Evolutionary conservation across 2,888 invertebrate species (phyloP), one percentile per base, ranked within the genome.

Genomic region (Protophormia terraenovae): DNA sequence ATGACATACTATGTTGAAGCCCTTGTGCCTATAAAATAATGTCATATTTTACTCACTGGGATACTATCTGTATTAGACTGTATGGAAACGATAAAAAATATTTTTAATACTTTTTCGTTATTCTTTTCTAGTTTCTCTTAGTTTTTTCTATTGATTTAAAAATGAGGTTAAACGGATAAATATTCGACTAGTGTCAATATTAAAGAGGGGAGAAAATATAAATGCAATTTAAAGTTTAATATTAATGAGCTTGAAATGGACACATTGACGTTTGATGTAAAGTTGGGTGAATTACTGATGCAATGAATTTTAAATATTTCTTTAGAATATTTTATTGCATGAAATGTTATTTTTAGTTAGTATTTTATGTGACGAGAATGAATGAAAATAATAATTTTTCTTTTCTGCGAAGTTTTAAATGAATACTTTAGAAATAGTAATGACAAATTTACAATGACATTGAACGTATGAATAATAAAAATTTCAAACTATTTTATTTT

Each of bases 151-250:
- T 72, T 58, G 58, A 24, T 62, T 75, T 64, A 27, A 10, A 24
- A 62, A 62, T 50, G 12, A 8, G 14, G 7, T 64, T 50, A 62
- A 47, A 75, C n/a, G 10, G 32, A 50, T 24, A 73, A 62, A 73
- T 35, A 62, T 19, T 19, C 12, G 0, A 35, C 3, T 12, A 45
- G 45, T 47, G 16, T 16, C 22, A 12, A 14, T 12, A 24, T 4
- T 6, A 35, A 8, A 35, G 4, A 35, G 35, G 47, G 1, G 16
- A 0, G 1, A 19, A 7, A 47, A 47, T 7, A 7, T 6, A 16
- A 19, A 19, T 47, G 47, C 47, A 47, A 47, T 19, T 47, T 47
- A 7, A 47, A 16, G 1, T 47, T 47, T 16, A 47, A 47, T 47
- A 47, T 41, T 41, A n/a, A n/a, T n/a, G 41, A 19, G 16, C 6